A percentile compares a stretch with the other conserved stretches of the same genome.
These are phyloP conservation scores for Oithona nana DNA, from an alignment of 2,888 invertebrate species.

Conservation along the genomic window DNA sequence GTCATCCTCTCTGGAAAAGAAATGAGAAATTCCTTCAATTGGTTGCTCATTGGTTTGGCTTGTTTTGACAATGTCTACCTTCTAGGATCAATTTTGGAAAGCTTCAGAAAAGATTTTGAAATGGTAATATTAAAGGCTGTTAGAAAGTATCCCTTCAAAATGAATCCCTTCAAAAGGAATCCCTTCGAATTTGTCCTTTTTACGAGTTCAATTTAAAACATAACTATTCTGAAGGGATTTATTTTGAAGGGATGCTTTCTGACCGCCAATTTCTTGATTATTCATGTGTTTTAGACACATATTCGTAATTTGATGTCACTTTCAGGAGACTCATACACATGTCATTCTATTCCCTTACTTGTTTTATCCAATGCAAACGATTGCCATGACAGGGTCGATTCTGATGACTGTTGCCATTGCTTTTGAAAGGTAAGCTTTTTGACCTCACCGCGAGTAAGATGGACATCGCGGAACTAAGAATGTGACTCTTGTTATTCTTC, in stretches of 20 bases:
- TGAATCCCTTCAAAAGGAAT: too few species aligned
- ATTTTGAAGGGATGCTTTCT: too few species aligned
- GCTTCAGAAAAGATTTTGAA: not conserved
- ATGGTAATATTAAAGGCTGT: not conserved
- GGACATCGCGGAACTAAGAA: too few species aligned
- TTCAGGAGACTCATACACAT: not conserved
- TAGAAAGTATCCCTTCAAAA: too few species aligned
- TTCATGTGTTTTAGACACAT: too few species aligned
- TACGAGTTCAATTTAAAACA: too few species aligned
- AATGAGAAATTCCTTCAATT: slow-evolving; percentile 3
- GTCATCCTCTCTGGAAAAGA: not conserved
- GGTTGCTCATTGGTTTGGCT: not conserved
- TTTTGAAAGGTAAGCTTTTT: slow-evolving; percentile 6
- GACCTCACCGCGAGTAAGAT: too few species aligned
- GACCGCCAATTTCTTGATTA: too few species aligned
- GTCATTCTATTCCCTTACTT: slow-evolving; percentile 3
- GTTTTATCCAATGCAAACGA: not conserved
- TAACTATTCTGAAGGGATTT: too few species aligned
- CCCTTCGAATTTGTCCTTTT: too few species aligned
- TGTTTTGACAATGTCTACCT: slow-evolving; percentile 6
- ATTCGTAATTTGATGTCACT: not conserved
- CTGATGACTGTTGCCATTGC: not conserved
- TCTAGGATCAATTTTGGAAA: not conserved
- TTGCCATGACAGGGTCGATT: slow-evolving; percentile 5
- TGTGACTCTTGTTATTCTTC: too few species aligned